A percentile compares a stretch with the other conserved stretches of the same genome.
Evolutionary conservation across 2,797 vertebrate species (phyloP).

Genomic region (Cyprinella venusta): DNA sequence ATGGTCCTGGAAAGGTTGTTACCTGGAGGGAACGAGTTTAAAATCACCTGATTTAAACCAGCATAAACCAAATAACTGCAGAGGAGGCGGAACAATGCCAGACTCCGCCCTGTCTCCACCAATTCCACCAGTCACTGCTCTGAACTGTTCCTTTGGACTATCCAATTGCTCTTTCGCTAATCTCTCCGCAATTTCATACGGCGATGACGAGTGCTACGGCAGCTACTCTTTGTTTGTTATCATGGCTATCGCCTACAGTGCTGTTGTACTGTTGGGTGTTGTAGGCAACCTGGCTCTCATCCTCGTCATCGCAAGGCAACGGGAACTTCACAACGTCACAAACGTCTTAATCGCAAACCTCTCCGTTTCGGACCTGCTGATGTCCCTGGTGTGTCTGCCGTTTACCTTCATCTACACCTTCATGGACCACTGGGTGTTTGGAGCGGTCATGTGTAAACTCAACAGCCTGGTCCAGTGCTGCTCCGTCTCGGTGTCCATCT

Average conservation of each 20-base stretch:
- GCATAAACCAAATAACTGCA: not conserved
- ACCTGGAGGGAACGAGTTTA: slow-evolving; percentile 14
- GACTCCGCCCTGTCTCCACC: slow-evolving; percentile 51
- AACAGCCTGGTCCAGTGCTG: slow-evolving; percentile 86
- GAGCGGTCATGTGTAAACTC: slow-evolving; percentile 85
- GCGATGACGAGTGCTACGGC: slow-evolving; percentile 61
- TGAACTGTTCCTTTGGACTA: slow-evolving; percentile 58
- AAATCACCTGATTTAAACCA: slow-evolving; percentile 38
- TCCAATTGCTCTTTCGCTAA: slow-evolving; percentile 61
- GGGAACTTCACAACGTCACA: slow-evolving; percentile 88
- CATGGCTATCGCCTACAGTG: slow-evolving; percentile 84
- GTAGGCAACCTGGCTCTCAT: slow-evolving; percentile 85
- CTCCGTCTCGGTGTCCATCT: slow-evolving; percentile 85
- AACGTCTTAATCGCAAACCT: slow-evolving; percentile 89
- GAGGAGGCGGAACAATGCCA: slow-evolving; percentile 52
- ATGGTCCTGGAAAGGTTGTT: slow-evolving; percentile 26
- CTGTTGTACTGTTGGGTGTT: slow-evolving; percentile 84
- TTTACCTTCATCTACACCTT: slow-evolving; percentile 88
- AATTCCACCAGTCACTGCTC: slow-evolving; percentile 49
- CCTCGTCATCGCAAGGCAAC: slow-evolving; percentile 83
- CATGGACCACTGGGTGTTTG: slow-evolving; percentile 91
- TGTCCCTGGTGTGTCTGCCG: slow-evolving; percentile 85
- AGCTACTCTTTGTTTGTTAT: slow-evolving; percentile 65
- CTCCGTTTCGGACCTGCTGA: slow-evolving; percentile 85
- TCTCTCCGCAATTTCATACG: slow-evolving; percentile 53